A percentile compares a stretch with the other conserved stretches of the same genome.
These are phyloP conservation scores for Lutraria rhynchaena DNA, from an alignment of 1,140 invertebrate species.

Conservation along the genomic window DNA sequence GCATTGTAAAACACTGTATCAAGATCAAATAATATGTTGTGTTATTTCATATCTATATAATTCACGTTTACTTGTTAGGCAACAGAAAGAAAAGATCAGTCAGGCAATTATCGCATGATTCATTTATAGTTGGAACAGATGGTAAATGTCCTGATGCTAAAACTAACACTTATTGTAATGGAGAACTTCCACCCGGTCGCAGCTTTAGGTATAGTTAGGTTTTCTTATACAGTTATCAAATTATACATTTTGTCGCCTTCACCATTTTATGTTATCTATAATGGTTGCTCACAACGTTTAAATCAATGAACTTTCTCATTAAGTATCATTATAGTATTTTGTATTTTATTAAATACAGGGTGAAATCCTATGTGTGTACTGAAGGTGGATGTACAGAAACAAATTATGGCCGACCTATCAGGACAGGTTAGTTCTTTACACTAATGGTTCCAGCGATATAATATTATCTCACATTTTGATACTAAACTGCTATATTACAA, in stretches of 20 bases:
- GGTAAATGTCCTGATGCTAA: background rate
- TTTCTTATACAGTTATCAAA: no score
- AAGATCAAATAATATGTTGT: background rate
- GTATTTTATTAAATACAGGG: no score
- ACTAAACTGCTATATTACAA: no score
- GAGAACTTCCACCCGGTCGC: conserved; percentile 29
- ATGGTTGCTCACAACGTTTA: no score
- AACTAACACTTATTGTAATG: conserved; percentile 27
- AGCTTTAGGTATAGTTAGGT: conserved; percentile 26
- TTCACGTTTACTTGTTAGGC: background rate
- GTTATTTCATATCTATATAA: background rate
- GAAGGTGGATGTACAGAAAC: conserved; percentile 39
- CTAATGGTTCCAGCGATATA: no score
- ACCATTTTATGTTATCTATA: no score
- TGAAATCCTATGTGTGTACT: conserved; percentile 31
- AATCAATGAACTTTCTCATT: no score
- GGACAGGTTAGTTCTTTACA: background rate
- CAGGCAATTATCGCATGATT: background rate
- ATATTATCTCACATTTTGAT: no score
- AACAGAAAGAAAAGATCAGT: background rate
- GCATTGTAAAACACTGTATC: background rate
- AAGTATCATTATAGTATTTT: no score
- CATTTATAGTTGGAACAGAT: conserved; percentile 9
- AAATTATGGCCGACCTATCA: background rate
- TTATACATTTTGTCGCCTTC: no score